Base-by-base conservation (phyloP, 2,888 invertebrate species). In the Nesidiocoris tenuis region DNA sequence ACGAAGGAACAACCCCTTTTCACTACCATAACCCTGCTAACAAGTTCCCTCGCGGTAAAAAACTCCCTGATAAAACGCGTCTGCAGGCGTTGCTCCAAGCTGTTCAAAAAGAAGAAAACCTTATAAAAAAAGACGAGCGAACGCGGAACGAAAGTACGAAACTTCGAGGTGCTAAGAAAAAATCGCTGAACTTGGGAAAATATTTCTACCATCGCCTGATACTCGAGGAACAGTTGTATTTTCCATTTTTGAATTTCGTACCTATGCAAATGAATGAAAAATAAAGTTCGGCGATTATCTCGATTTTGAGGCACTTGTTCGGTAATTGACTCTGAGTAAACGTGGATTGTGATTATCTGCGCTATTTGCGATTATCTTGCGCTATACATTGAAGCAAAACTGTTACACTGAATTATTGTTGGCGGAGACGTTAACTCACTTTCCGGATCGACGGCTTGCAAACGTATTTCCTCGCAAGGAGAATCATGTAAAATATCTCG, bases 381-480 rank as follows among this genome's bases (percentile, higher is more conserved):
- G n/a, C n/a, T n/a, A n/a, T n/a, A n/a, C n/a, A n/a, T n/a, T n/a
- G n/a, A n/a, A n/a, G n/a, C n/a, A n/a, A n/a, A n/a, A n/a, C n/a
- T n/a, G n/a, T n/a, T n/a, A n/a, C n/a, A n/a, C n/a, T n/a, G n/a
- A n/a, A n/a, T n/a, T n/a, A n/a, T n/a, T n/a, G n/a, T n/a, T n/a
- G n/a, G n/a, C n/a, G n/a, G n/a, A n/a, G n/a, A n/a, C n/a, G n/a
- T n/a, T 5, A 1, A 18, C 65, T 65, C 19, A 65, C 65, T 56
- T 67, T 55, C 7, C 55, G 57, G 18, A 19, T 12, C 18, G 55
- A 22, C 3, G 61, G 5, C n/a, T 54, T 22, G 63, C 61, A 74
- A 55, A 65, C 16, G 24, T 65, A 74, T 25, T 74, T 74, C 65
- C 64, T 74, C 57, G 65, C 55, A 2, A 64, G 59, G 25, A 74